Conservation (phyloP, 2,888 invertebrate genomes). For the Nephrocerus scutellatus region DNA sequence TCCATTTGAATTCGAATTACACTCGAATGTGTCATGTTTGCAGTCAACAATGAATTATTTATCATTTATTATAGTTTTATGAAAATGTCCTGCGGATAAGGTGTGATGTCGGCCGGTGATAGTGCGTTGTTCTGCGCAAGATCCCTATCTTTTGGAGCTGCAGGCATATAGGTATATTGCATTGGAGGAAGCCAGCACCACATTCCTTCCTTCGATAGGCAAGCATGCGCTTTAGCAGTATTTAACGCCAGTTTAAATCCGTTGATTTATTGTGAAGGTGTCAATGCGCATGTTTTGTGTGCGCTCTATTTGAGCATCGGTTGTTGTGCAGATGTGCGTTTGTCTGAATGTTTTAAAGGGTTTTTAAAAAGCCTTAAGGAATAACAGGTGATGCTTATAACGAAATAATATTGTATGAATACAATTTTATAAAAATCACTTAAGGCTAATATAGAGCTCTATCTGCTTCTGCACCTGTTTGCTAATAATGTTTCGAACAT, state of each 20-base stretch:
- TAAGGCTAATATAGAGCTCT: too few species aligned
- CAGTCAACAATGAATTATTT: conserved; percentile 31
- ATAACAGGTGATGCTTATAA: too few species aligned
- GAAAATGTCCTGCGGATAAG: conserved; percentile 11
- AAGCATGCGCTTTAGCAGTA: conserved; percentile 2
- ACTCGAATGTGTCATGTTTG: conserved; percentile 30
- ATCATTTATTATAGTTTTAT: conserved; percentile 22
- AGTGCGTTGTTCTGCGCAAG: conserved; percentile 17
- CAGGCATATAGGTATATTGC: too few species aligned
- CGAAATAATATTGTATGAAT: background rate
- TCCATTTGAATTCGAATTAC: conserved; percentile 15
- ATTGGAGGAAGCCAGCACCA: too few species aligned
- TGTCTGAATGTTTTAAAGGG: too few species aligned
- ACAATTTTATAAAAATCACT: background rate
- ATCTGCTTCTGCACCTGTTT: too few species aligned
- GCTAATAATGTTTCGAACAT: too few species aligned
- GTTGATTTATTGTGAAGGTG: conserved; percentile 17
- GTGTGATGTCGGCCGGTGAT: conserved; percentile 4
- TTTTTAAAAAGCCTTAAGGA: too few species aligned
- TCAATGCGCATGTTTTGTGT: conserved; percentile 13
- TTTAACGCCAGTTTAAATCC: conserved; percentile 20
- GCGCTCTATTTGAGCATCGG: too few species aligned
- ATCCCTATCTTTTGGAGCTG: conserved; percentile 3
- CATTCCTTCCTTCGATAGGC: too few species aligned
- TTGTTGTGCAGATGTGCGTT: too few species aligned